Conservation (phyloP, 64 coral and sea anemone genomes). For the Cladopsammia gracilis region DNA sequence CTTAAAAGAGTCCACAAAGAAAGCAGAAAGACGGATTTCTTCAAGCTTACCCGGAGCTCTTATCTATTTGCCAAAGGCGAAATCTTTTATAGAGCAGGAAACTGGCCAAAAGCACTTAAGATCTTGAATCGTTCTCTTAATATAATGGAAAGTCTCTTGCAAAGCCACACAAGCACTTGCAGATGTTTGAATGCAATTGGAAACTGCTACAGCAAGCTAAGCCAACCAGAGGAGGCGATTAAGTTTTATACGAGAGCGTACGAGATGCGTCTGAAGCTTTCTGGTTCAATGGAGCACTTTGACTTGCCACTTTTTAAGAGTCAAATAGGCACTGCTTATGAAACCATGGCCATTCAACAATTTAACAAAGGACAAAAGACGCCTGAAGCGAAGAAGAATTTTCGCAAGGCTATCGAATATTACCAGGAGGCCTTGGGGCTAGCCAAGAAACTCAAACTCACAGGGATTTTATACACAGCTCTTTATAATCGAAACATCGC, state of each 20-base stretch:
- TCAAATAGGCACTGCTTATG: conserved; percentile 60
- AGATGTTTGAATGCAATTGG: conserved; percentile 51
- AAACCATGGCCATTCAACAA: neutral
- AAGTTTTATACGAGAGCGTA: conserved; percentile 34
- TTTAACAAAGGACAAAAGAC: too few species aligned
- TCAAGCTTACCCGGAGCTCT: neutral
- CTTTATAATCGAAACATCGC: conserved; percentile 56
- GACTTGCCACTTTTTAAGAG: conserved; percentile 53
- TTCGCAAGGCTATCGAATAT: conserved; percentile 17
- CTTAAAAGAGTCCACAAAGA: neutral
- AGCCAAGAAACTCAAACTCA: conserved; percentile 47
- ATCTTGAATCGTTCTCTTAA: neutral
- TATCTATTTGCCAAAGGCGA: conserved; percentile 35
- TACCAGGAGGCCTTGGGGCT: conserved; percentile 57
- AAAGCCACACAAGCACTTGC: conserved; percentile 34
- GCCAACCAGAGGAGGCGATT: neutral
- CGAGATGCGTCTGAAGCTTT: conserved; percentile 47
- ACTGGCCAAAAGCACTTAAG: neutral
- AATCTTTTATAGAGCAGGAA: conserved; percentile 7
- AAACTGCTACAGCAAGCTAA: conserved; percentile 21
- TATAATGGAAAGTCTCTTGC: conserved; percentile 20
- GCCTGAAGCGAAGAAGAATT: neutral
- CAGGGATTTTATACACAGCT: conserved; percentile 28
- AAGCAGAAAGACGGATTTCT: neutral
- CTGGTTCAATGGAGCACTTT: conserved; percentile 25